Percentiles rank a stretch among this genome's conserved stretches.
Evolutionary conservation across 1,140 invertebrate species (phyloP).

Genomic region (Lasioglossum albipes): DNA sequence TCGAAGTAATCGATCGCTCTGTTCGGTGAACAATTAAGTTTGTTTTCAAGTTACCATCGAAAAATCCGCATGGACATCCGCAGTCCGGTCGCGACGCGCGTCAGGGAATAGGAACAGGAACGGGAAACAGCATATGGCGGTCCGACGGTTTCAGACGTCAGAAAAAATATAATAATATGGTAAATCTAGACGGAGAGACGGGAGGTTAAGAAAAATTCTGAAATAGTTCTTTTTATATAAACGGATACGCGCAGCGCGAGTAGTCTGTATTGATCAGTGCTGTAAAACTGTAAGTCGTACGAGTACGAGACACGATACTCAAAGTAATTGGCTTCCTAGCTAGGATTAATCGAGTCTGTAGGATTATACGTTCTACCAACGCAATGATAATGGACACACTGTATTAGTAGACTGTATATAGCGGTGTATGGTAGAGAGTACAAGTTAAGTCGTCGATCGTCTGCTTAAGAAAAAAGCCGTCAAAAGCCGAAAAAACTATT

Average conservation of each 20-base stretch:
- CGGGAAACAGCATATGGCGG: too few relatives aligned
- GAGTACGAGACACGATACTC: slow-evolving; percentile 44
- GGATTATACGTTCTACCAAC: slow-evolving; percentile 56
- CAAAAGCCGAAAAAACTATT: neutral
- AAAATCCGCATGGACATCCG: too few relatives aligned
- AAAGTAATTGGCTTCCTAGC: slow-evolving; percentile 68
- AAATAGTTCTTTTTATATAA: slow-evolving; percentile 50
- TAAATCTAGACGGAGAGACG: neutral
- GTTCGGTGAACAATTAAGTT: too few relatives aligned
- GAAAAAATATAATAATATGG: neutral
- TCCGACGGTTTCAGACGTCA: too few relatives aligned
- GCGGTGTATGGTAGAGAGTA: slow-evolving; percentile 52
- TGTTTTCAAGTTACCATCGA: too few relatives aligned
- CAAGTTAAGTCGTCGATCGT: slow-evolving; percentile 61
- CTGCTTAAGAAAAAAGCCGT: slow-evolving; percentile 62
- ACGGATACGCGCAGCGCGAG: slow-evolving; percentile 55
- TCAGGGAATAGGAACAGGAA: too few relatives aligned
- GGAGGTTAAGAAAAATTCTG: neutral
- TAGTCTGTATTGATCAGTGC: slow-evolving; percentile 66
- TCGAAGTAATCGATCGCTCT: too few relatives aligned
- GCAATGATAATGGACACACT: slow-evolving; percentile 59
- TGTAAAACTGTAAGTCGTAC: slow-evolving; percentile 46
- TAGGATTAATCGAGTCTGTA: slow-evolving; percentile 65
- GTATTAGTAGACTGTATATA: slow-evolving; percentile 66
- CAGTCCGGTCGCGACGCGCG: too few relatives aligned